Evolutionary conservation across 2,888 invertebrate genomes (phyloP), one percentile per base, ranked within the genome.

Genomic region (Nineta flava): DNA sequence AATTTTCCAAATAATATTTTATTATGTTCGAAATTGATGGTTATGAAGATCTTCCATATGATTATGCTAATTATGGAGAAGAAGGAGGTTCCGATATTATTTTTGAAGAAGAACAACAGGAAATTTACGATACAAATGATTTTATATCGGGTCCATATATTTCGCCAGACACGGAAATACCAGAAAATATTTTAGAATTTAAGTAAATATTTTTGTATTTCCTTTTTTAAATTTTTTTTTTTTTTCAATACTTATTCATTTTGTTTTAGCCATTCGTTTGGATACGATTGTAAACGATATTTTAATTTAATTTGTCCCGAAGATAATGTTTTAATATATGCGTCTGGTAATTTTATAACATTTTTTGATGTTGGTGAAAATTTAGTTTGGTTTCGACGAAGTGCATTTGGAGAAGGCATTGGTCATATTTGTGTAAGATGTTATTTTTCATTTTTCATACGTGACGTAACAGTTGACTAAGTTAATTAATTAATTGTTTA

Each of bases 221-320:
- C 6, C 2, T 13, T n/a, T 10, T 35, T 35, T 35, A 13, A 35
- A 10, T 35, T 3, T 38, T 12, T 35, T 38, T n/a, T 10, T 38
- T 13, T 10, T 35, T 15, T 38, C 2, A 13, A 38, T 10, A 32
- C 32, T 7, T 32, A 32, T 6, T 38, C 6, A 38, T 35, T 35
- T 5, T 35, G 10, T n/a, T 35, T 41, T 55, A 91, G 90, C 61
- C 73, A 86, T 67, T 91, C 91, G 0, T 92, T 81, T 63, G 90
- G 90, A 9, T 94, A 90, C 62, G 82, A 92, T 62, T 87, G 88
- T 61, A 78, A 75, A 55, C 83, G 81, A 58, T 75, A 80, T 51
- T 87, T 82, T 61, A 94, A 94, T 63, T 65, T 94, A 42, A 81
- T 83, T 53, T 75, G 84, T 4, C 75, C 85, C 42, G 87, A 90